These are phyloP conservation scores for Sparidentex hasta DNA, from an alignment of 2,797 vertebrate species.

Conservation along the genomic window DNA sequence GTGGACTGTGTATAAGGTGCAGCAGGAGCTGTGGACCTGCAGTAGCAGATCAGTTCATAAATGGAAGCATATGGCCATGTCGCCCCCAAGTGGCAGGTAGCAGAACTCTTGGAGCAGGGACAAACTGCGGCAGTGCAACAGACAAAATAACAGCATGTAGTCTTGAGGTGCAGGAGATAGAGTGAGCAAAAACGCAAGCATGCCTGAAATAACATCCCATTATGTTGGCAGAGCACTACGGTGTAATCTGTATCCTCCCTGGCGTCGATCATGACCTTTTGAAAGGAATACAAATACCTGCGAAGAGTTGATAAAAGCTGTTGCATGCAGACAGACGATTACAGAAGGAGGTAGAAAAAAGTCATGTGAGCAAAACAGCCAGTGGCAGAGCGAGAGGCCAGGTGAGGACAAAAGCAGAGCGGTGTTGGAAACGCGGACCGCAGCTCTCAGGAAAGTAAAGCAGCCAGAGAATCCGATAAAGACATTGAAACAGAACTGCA, in stretches of 20 bases:
- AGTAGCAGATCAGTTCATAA: slow-evolving; percentile 40
- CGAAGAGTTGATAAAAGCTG: slow-evolving; percentile 31
- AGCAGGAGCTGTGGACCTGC: slow-evolving; percentile 62
- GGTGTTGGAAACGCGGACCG: neutral
- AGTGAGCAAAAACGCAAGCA: slow-evolving; percentile 14
- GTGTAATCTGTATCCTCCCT: slow-evolving; percentile 18
- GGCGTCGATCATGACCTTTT: slow-evolving; percentile 28
- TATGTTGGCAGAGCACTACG: neutral
- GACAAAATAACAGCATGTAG: slow-evolving; percentile 37
- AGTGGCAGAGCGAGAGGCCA: slow-evolving; percentile 38
- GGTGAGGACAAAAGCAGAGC: slow-evolving; percentile 40
- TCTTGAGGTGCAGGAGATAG: slow-evolving; percentile 25
- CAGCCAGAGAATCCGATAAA: slow-evolving; percentile 43
- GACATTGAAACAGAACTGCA: slow-evolving; percentile 39
- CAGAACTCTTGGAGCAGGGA: slow-evolving; percentile 51
- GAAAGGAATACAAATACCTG: slow-evolving; percentile 28
- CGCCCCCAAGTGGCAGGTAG: slow-evolving; percentile 83
- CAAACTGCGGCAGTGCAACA: slow-evolving; percentile 70
- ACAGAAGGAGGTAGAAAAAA: slow-evolving; percentile 18
- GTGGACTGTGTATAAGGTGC: slow-evolving; percentile 52
- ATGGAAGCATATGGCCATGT: slow-evolving; percentile 73
- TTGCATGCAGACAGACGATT: slow-evolving; percentile 37
- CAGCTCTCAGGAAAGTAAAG: slow-evolving; percentile 21
- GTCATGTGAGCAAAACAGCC: slow-evolving; percentile 32
- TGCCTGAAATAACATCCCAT: slow-evolving; percentile 14